A percentile compares a stretch with the other conserved stretches of the same genome.
Evolutionary conservation across 2,797 vertebrate genomes (phyloP).

Genomic region (Thalassophryne amazonica): DNA sequence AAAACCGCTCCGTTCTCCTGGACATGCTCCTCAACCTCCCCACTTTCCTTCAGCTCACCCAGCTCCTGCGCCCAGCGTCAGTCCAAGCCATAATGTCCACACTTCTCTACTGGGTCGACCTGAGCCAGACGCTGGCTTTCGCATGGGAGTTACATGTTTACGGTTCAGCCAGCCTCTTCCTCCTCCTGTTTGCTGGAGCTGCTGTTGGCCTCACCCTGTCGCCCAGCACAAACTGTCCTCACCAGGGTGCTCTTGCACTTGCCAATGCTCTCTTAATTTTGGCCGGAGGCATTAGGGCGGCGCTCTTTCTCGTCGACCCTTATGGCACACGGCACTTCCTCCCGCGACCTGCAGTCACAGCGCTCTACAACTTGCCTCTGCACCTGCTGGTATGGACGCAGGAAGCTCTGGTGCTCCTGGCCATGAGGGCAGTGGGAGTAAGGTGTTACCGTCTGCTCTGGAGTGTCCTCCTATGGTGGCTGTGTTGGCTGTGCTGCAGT

Average conservation of each 20-base stretch:
- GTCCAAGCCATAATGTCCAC: conserved; percentile 73
- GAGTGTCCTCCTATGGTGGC: conserved; percentile 82
- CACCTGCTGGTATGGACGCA: conserved; percentile 85
- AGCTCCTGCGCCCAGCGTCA: conserved; percentile 19
- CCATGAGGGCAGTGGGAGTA: conserved; percentile 73
- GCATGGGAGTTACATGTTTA: conserved; percentile 92
- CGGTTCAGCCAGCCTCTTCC: conserved; percentile 82
- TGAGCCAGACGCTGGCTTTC: conserved; percentile 82
- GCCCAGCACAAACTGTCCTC: conserved; percentile 71
- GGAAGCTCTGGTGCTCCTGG: conserved; percentile 79
- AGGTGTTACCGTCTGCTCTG: conserved; percentile 76
- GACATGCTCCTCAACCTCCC: conserved; percentile 48
- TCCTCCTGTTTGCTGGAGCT: conserved; percentile 83
- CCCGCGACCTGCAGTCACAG: conserved; percentile 72
- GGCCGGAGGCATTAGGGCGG: conserved; percentile 76
- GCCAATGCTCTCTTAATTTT: conserved; percentile 82
- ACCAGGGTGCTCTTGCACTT: conserved; percentile 77
- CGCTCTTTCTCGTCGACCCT: conserved; percentile 87
- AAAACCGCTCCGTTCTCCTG: conserved; percentile 57
- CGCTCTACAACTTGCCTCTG: conserved; percentile 87
- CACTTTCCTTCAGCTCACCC: conserved; percentile 46
- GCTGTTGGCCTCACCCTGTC: conserved; percentile 80
- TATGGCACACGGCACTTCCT: conserved; percentile 82
- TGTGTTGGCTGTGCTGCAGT: conserved; percentile 76
- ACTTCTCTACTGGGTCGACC: conserved; percentile 83